Evolutionary conservation across 2,888 invertebrate species (phyloP).

Genomic region (Branchellion lobata): DNA sequence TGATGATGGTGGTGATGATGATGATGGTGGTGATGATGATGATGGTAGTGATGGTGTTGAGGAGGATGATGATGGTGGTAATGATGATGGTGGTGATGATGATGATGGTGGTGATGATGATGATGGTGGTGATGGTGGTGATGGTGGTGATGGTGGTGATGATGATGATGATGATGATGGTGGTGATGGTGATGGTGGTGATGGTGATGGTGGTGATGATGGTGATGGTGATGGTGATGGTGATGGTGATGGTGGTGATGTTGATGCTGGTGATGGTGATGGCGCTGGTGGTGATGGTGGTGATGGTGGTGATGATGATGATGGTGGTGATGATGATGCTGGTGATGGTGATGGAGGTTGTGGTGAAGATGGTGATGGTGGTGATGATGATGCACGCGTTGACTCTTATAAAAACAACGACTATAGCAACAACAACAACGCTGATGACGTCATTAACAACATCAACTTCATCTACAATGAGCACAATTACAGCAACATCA

Average conservation of each 20-base stretch:
- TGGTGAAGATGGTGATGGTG: too few relatives aligned
- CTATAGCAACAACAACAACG: neutral
- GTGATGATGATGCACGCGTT: neutral
- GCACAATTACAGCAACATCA: neutral
- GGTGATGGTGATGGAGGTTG: too few relatives aligned
- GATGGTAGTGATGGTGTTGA: too few relatives aligned
- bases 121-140: neutral
- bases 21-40: neutral
- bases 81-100: too few relatives aligned
- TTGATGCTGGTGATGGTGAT: too few relatives aligned
- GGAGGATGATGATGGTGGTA: too few relatives aligned
- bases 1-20: neutral
- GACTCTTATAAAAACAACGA: neutral
- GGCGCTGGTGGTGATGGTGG: neutral
- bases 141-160: neutral
- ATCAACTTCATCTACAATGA: neutral
- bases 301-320: too few relatives aligned
- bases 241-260: neutral
- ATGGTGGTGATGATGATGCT: too few relatives aligned
- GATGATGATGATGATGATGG: constrained; percentile 1
- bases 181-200: neutral
- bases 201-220: constrained; percentile 44
- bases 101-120: neutral
- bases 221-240: too few relatives aligned
- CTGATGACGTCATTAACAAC: neutral